phyloP scores from a whole-genome alignment of 2,888 invertebrate species.

The Shargacucullia verbasci region DNA sequence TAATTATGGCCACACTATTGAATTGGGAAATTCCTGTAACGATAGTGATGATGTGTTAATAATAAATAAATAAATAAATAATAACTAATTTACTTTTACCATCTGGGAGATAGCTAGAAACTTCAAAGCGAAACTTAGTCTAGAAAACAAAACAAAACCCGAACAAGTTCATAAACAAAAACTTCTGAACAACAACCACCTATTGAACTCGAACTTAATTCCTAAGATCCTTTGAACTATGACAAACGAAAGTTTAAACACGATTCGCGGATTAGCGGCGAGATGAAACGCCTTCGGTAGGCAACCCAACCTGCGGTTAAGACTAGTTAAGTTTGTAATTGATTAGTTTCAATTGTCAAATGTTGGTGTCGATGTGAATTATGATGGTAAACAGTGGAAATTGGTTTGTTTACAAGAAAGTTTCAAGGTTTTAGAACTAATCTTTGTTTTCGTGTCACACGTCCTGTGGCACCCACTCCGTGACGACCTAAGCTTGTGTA shows the following conservation, averaged over 20 bases:
- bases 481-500: too few relatives aligned
- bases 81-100: too few relatives aligned
- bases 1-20: too few relatives aligned
- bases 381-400: constrained; percentile 37
- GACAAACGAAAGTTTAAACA: constrained; percentile 60
- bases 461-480: too few relatives aligned
- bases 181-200: constrained; percentile 44
- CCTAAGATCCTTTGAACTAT: constrained; percentile 59
- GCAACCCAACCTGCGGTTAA: constrained; percentile 35
- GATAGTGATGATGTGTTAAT: too few relatives aligned
- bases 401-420: constrained; percentile 12
- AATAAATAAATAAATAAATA: too few relatives aligned
- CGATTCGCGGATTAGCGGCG: constrained; percentile 59
- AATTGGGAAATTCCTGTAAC: too few relatives aligned
- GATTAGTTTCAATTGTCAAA: constrained; percentile 49
- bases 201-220: constrained; percentile 52
- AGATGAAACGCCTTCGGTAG: constrained; percentile 49
- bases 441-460: too few relatives aligned
- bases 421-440: too few relatives aligned
- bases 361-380: constrained; percentile 34
- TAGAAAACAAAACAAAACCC: constrained; percentile 18
- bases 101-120: constrained; percentile 2
- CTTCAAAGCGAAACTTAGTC: constrained; percentile 28
- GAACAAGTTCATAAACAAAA: constrained; percentile 32
- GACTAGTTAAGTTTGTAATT: constrained; percentile 46